These are phyloP conservation scores for Drosophila kepulauana DNA, from an alignment of 1,140 invertebrate species.

Conservation along the genomic window DNA sequence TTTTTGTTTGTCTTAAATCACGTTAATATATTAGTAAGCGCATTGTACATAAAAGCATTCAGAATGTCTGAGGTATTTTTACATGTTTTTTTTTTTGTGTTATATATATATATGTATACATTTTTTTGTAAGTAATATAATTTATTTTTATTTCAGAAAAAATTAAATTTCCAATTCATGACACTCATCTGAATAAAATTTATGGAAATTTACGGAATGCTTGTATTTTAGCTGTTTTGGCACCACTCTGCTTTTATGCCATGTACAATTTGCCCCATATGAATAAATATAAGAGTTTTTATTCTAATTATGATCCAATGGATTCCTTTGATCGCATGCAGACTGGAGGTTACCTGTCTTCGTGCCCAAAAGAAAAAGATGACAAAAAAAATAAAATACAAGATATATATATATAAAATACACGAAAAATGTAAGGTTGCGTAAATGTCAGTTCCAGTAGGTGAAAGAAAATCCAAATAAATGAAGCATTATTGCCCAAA, in stretches of 20 bases:
- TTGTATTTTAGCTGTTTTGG: conserved; percentile 9
- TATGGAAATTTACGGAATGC: conserved; percentile 34
- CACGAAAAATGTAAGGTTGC: too few relatives aligned
- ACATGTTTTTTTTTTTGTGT: too few relatives aligned
- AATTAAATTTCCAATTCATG: conserved; percentile 65
- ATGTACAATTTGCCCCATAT: conserved; percentile 36
- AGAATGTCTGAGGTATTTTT: conserved; percentile 13
- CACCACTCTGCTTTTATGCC: conserved; percentile 23
- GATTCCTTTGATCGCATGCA: conserved; percentile 66
- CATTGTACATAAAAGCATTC: not conserved
- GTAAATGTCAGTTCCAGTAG: too few relatives aligned
- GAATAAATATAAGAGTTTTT: conserved; percentile 45
- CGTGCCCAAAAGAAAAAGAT: conserved; percentile 49
- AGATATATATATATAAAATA: not conserved
- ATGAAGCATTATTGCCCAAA: too few relatives aligned
- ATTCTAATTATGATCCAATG: conserved; percentile 56
- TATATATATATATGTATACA: not conserved
- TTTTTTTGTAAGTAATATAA: not conserved
- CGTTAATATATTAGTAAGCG: not conserved
- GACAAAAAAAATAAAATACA: conserved; percentile 24
- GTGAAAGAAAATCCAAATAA: too few relatives aligned
- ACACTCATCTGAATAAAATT: conserved; percentile 36
- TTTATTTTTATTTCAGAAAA: not conserved
- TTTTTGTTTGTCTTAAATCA: too few relatives aligned
- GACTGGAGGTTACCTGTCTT: conserved; percentile 52